Conservation (phyloP, 2,888 invertebrate genomes). For the Pammene fasciana region DNA sequence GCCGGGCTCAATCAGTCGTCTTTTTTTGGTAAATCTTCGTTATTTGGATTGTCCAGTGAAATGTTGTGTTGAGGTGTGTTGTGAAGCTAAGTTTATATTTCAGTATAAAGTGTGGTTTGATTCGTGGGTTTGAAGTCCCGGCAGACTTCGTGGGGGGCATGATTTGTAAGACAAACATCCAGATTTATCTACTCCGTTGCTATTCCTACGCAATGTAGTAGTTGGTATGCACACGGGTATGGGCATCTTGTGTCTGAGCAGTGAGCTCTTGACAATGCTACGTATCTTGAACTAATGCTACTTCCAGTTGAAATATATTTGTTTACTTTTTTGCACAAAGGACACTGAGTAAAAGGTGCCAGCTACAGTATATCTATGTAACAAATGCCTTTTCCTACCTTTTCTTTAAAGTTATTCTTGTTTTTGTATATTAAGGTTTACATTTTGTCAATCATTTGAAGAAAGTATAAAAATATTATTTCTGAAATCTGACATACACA, state of each 20-base stretch:
- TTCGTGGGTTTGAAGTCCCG: slow-evolving; percentile 1
- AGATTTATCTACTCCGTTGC: background rate
- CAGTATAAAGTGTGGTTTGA: slow-evolving; percentile 14
- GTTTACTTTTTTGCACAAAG: slow-evolving; percentile 16
- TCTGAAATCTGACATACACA: no score
- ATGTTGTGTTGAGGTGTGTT: slow-evolving; percentile 32
- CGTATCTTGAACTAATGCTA: background rate
- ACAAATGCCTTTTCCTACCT: background rate
- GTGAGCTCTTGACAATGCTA: background rate
- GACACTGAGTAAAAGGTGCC: background rate
- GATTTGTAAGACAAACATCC: slow-evolving; percentile 15
- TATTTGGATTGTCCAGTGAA: slow-evolving; percentile 26
- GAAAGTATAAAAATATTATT: no score
- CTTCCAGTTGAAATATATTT: background rate
- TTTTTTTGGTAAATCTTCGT: slow-evolving; percentile 58
- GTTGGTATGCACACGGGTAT: background rate
- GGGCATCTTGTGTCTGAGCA: background rate
- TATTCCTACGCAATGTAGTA: slow-evolving; percentile 19
- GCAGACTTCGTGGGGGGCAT: slow-evolving; percentile 15
- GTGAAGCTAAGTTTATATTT: slow-evolving; percentile 18
- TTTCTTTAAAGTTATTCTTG: no score
- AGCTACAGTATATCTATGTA: slow-evolving; percentile 2
- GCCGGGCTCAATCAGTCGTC: slow-evolving; percentile 57
- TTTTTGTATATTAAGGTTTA: no score
- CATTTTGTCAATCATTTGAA: no score